phyloP scores from a whole-genome alignment of 2,888 invertebrate genomes.

The Apamea monoglypha region DNA sequence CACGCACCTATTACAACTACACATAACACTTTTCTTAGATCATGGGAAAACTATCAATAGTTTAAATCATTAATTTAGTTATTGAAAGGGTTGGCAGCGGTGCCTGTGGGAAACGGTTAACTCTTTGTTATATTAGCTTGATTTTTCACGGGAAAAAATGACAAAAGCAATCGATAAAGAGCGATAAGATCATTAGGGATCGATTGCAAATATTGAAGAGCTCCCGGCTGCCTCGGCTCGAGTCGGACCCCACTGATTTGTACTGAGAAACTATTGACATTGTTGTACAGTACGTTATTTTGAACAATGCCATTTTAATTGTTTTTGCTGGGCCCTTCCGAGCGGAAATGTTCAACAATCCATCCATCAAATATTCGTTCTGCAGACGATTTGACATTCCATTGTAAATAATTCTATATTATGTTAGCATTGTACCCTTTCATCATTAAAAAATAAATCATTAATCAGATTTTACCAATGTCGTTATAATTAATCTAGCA shows the following conservation, averaged over 20 bases:
- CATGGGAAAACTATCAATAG: slow-evolving; percentile 59
- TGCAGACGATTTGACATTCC: slow-evolving; percentile 73
- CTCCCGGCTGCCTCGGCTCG: slow-evolving; percentile 75
- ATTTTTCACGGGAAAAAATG: slow-evolving; percentile 76
- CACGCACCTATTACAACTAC: slow-evolving; percentile 40
- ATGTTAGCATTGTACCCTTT: slow-evolving; percentile 68
- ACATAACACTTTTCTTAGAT: slow-evolving; percentile 69
- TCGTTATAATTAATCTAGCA: slow-evolving; percentile 63
- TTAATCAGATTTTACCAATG: slow-evolving; percentile 73
- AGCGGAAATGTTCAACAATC: slow-evolving; percentile 77
- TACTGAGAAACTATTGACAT: slow-evolving; percentile 69
- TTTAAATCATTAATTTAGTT: slow-evolving; percentile 33
- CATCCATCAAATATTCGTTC: slow-evolving; percentile 87
- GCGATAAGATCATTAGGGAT: slow-evolving; percentile 87
- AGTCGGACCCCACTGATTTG: slow-evolving; percentile 72
- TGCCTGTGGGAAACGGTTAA: slow-evolving; percentile 74
- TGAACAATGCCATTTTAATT: slow-evolving; percentile 84
- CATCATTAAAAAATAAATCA: slow-evolving; percentile 67
- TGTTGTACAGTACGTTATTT: slow-evolving; percentile 78
- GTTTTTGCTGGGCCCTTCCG: slow-evolving; percentile 81
- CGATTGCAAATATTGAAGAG: slow-evolving; percentile 79
- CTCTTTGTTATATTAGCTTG: slow-evolving; percentile 77
- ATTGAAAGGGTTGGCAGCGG: slow-evolving; percentile 37
- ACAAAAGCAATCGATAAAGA: slow-evolving; percentile 63
- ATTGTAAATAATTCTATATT: slow-evolving; percentile 65